Percentiles rank a stretch among this genome's conserved stretches.
These are phyloP conservation scores for Neomicropteryx cornuta DNA, from an alignment of 1,140 invertebrate species.

Conservation along the genomic window DNA sequence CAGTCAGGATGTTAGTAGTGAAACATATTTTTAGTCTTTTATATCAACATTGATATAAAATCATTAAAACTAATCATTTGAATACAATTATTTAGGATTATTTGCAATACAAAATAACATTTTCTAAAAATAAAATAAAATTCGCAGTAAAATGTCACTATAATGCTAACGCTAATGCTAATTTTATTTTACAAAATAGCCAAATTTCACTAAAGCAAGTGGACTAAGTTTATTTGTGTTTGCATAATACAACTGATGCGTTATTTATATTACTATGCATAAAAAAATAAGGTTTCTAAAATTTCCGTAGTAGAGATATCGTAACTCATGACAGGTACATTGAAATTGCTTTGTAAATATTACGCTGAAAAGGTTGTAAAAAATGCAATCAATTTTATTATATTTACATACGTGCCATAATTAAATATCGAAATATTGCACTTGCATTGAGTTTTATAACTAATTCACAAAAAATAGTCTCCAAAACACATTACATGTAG, in stretches of 20 bases:
- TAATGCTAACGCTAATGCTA: neutral
- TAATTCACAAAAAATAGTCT: too few relatives aligned
- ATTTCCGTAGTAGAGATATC: too few relatives aligned
- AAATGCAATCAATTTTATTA: too few relatives aligned
- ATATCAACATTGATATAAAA: neutral
- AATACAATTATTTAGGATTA: neutral
- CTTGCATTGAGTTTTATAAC: too few relatives aligned
- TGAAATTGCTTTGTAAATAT: too few relatives aligned
- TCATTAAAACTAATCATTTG: neutral
- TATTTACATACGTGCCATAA: too few relatives aligned
- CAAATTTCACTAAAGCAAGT: neutral
- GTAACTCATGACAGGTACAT: too few relatives aligned
- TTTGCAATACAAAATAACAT: neutral
- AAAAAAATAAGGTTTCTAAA: too few relatives aligned
- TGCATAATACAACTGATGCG: neutral
- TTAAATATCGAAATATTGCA: too few relatives aligned
- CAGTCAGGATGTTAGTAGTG: neutral
- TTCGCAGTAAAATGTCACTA: neutral
- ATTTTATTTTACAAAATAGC: neutral
- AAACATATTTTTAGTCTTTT: neutral
- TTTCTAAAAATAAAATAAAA: neutral
- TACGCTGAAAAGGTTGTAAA: too few relatives aligned
- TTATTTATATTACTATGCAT: neutral
- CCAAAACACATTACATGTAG: too few relatives aligned
- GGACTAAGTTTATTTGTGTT: neutral